These are phyloP conservation scores for Cichladusa arquata DNA, from an alignment of 2,113 vertebrate genomes.

Conservation along the genomic window DNA sequence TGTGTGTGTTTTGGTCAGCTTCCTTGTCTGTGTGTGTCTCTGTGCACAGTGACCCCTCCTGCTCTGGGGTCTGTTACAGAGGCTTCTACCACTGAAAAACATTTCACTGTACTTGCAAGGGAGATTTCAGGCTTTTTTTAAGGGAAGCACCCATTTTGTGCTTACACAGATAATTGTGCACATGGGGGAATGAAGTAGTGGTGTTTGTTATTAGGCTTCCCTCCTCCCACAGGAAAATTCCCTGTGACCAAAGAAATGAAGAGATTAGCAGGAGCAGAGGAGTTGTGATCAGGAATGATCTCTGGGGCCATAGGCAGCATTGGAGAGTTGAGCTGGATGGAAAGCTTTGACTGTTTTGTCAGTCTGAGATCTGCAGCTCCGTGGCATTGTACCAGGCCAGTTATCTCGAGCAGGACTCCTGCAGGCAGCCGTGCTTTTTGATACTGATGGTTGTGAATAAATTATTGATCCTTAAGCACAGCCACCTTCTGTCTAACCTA, in stretches of 20 bases:
- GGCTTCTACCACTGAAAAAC: not conserved
- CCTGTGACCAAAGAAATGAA: not conserved
- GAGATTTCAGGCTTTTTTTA: not conserved
- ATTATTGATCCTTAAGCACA: not conserved
- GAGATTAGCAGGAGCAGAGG: not conserved
- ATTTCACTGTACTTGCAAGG: not conserved
- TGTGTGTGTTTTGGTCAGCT: not conserved
- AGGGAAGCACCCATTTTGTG: not conserved
- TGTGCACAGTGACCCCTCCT: not conserved
- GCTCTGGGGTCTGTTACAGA: not conserved
- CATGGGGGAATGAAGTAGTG: not conserved
- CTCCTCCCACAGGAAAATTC: not conserved
- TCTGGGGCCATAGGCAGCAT: not conserved
- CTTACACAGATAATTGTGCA: not conserved
- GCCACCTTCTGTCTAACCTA: not conserved
- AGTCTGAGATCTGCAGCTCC: not conserved
- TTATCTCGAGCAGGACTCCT: not conserved
- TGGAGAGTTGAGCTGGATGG: not conserved
- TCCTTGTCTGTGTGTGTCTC: not conserved
- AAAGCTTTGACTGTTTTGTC: not conserved
- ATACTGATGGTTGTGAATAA: not conserved
- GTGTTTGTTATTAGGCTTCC: not conserved
- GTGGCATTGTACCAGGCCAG: not conserved
- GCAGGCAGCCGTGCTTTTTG: not conserved
- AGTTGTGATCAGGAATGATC: not conserved